phyloP scores from a whole-genome alignment of 2,888 invertebrate species.

The Acrobasis suavella region DNA sequence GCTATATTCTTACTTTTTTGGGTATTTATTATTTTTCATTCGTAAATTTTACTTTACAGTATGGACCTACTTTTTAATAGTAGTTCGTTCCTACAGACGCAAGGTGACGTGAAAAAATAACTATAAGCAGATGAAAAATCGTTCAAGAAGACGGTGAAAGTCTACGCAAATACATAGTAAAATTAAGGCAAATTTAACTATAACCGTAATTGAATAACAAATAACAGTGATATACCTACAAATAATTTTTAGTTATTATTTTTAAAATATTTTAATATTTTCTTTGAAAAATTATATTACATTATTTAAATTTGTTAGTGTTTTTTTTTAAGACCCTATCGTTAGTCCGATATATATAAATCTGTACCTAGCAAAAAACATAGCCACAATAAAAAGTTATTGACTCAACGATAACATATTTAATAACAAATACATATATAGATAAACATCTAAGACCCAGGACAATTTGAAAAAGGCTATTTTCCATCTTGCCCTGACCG shows the following conservation, averaged over 20 bases:
- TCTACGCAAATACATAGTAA: neutral
- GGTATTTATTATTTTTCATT: conserved; percentile 27
- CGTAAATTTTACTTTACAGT: conserved; percentile 51
- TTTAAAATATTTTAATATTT: neutral
- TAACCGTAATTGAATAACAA: no score
- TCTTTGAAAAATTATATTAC: neutral
- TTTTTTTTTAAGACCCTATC: no score
- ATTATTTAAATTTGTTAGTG: neutral
- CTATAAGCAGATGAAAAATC: neutral
- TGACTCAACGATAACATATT: no score
- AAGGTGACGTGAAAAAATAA: conserved; percentile 27
- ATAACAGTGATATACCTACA: neutral
- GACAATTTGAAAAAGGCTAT: no score
- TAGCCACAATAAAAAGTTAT: no score
- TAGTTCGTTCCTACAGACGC: conserved; percentile 56
- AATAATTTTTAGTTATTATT: neutral
- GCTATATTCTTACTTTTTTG: neutral
- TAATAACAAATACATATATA: no score
- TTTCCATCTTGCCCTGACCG: no score
- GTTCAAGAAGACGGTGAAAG: neutral
- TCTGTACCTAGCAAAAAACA: no score
- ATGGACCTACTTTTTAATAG: conserved; percentile 63
- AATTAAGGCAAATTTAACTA: neutral
- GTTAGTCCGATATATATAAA: no score
- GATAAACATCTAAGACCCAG: no score